phyloP scores from a whole-genome alignment of 2,113 vertebrate species.

The Ploceus nigricollis region DNA sequence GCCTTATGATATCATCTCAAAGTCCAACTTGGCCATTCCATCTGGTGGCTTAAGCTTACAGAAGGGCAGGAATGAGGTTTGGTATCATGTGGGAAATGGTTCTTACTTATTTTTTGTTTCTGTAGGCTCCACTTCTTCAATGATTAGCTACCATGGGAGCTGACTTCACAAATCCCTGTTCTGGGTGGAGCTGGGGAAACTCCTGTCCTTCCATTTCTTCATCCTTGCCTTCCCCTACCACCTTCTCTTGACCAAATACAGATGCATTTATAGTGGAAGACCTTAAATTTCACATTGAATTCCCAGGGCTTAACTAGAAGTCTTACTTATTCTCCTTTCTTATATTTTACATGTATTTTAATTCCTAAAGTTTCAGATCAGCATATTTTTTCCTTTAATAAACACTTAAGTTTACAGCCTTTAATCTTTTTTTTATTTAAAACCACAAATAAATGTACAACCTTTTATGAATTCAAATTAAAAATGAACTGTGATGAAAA shows the following conservation, averaged over 20 bases:
- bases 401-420: slow-evolving; percentile 5
- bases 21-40: neutral
- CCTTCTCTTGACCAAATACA: neutral
- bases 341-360: slow-evolving; percentile 18
- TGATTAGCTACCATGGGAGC: neutral
- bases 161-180: neutral
- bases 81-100: neutral
- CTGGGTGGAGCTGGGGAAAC: too few relatives aligned
- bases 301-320: neutral
- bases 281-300: neutral
- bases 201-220: neutral
- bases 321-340: neutral
- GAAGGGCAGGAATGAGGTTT: neutral
- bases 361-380: slow-evolving; percentile 6
- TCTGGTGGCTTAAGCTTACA: neutral
- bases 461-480: slow-evolving; percentile 59
- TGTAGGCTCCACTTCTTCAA: neutral
- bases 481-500: slow-evolving; percentile 38
- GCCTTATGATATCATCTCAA: neutral
- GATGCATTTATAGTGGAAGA: neutral
- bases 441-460: slow-evolving; percentile 30
- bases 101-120: neutral
- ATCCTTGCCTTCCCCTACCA: neutral
- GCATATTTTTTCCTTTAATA: slow-evolving; percentile 28
- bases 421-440: slow-evolving; percentile 51